phyloP scores from a whole-genome alignment of 2,113 vertebrate species.

The Tricholaema leucomelas region DNA sequence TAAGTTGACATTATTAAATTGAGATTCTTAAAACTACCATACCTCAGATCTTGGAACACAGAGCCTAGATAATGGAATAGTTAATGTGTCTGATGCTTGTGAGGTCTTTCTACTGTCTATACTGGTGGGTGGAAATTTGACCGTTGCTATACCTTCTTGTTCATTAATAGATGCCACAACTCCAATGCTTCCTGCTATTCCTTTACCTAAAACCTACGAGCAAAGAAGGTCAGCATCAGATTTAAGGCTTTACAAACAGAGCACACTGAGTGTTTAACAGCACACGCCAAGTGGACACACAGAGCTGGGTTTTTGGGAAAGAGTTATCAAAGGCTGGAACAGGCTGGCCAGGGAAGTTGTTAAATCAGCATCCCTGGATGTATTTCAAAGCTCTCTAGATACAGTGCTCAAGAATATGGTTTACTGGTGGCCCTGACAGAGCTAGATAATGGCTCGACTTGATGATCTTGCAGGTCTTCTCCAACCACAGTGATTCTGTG shows the following conservation, averaged over 20 bases:
- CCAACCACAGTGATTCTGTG: too few relatives aligned
- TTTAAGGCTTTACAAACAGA: neutral
- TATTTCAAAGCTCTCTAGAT: too few relatives aligned
- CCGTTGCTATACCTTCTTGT: constrained; percentile 96
- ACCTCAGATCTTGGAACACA: constrained; percentile 97
- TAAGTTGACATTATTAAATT: neutral
- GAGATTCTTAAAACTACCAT: constrained; percentile 58
- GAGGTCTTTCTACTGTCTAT: constrained; percentile 91
- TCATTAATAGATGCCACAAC: constrained; percentile 97
- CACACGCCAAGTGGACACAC: neutral
- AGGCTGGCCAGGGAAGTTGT: too few relatives aligned
- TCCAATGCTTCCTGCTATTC: constrained; percentile 91
- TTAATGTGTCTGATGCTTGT: constrained; percentile 92
- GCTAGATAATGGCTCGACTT: too few relatives aligned
- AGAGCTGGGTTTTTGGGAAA: neutral
- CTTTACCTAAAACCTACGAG: constrained; percentile 92
- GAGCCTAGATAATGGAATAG: constrained; percentile 94
- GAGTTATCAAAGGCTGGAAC: neutral
- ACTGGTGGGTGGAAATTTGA: constrained; percentile 86
- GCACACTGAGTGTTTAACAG: neutral
- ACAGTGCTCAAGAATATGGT: too few relatives aligned
- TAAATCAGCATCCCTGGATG: too few relatives aligned
- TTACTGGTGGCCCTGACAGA: too few relatives aligned
- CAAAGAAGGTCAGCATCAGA: constrained; percentile 13
- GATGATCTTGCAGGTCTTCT: too few relatives aligned